Evolutionary conservation across 1,140 invertebrate genomes (phyloP).

Genomic region (Bombus sylvicola): DNA sequence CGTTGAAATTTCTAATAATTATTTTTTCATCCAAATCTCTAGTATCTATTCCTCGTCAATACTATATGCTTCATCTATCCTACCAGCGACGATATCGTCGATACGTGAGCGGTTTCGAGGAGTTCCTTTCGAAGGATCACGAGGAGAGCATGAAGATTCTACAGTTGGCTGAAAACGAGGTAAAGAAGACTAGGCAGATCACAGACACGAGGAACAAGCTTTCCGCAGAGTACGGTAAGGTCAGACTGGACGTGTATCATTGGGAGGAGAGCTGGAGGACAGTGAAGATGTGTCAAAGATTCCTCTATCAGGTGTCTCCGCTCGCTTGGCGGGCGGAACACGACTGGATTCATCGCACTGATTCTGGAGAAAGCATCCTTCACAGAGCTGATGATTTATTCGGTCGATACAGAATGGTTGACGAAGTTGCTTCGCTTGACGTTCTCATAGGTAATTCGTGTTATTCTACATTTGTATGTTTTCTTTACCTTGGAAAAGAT

Average conservation of each 20-base stretch:
- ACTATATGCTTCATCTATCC: not conserved
- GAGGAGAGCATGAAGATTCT: constrained; percentile 84
- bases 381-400: constrained; percentile 59
- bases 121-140: constrained; percentile 86
- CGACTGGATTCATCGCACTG: constrained; percentile 70
- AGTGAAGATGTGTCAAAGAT: constrained; percentile 86
- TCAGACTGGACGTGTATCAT: constrained; percentile 85
- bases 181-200: constrained; percentile 80
- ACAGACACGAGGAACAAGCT: constrained; percentile 77
- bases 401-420: constrained; percentile 75
- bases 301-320: constrained; percentile 85
- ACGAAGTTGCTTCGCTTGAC: constrained; percentile 78
- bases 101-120: constrained; percentile 85
- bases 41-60: too few species aligned
- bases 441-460: constrained; percentile 77
- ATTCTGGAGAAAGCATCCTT: constrained; percentile 22
- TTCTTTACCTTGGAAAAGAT: not conserved
- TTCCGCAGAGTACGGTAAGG: constrained; percentile 75
- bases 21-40: too few species aligned
- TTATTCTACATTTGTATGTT: constrained; percentile 39
- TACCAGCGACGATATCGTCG: constrained; percentile 76
- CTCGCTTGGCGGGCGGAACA: constrained; percentile 83
- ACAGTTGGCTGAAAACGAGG: constrained; percentile 82
- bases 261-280: constrained; percentile 85
- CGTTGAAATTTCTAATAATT: too few species aligned